Conservation (phyloP, 2,888 invertebrate genomes). For the Melanargia galathea region DNA sequence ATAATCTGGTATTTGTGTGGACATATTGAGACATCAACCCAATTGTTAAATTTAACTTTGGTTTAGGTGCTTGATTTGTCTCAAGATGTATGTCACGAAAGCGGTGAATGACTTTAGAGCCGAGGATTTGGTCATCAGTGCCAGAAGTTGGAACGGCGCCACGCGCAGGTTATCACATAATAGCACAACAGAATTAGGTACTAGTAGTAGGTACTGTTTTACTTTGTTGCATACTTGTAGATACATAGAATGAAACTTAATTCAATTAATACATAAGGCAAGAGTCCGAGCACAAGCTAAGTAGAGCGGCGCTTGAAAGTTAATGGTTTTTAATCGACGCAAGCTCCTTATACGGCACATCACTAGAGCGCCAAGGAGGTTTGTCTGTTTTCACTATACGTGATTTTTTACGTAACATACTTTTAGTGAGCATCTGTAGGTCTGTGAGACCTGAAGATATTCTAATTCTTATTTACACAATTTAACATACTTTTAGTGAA, state of each 20-base stretch:
- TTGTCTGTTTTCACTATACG: conserved; percentile 38
- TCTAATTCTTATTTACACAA: too few relatives aligned
- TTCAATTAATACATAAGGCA: conserved; percentile 24
- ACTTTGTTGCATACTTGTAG: neutral
- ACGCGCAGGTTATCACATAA: too few relatives aligned
- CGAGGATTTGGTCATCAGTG: too few relatives aligned
- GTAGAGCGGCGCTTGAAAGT: conserved; percentile 61
- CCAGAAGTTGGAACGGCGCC: too few relatives aligned
- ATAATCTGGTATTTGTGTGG: too few relatives aligned
- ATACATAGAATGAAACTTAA: conserved; percentile 15
- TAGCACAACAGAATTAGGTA: too few relatives aligned
- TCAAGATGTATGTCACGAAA: too few relatives aligned
- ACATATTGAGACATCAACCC: too few relatives aligned
- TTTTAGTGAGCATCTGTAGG: neutral
- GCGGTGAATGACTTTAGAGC: too few relatives aligned
- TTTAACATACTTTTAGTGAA: too few relatives aligned
- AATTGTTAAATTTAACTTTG: too few relatives aligned
- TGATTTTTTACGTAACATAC: conserved; percentile 6
- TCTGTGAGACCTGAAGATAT: neutral
- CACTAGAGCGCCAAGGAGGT: conserved; percentile 48
- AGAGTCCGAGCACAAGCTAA: conserved; percentile 32
- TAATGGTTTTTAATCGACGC: conserved; percentile 70
- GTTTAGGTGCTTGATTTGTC: too few relatives aligned
- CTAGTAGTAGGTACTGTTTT: neutral
- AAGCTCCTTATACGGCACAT: conserved; percentile 56